Percentiles rank a stretch among this genome's conserved stretches.
These are phyloP conservation scores for Clarias magur DNA, from an alignment of 2,113 vertebrate species.

Conservation along the genomic window DNA sequence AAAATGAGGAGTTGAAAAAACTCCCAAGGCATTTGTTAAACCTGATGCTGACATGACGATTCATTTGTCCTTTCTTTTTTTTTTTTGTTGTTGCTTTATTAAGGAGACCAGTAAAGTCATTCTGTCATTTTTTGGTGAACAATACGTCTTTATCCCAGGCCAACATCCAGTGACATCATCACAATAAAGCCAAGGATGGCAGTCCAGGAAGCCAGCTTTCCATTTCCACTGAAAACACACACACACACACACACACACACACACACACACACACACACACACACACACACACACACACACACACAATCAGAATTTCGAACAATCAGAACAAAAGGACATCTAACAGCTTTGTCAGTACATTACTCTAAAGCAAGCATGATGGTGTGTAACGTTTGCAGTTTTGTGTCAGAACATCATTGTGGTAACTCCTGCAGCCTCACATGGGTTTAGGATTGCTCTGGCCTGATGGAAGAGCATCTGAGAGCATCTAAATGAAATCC, in stretches of 20 bases:
- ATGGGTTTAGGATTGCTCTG: background rate
- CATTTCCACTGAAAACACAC: conserved; percentile 82
- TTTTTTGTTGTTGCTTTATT: background rate
- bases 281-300: background rate
- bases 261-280: background rate
- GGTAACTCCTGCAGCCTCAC: background rate
- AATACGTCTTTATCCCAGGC: conserved; percentile 78
- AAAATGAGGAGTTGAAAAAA: conserved; percentile 4
- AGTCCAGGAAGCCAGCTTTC: conserved; percentile 91
- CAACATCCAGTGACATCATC: conserved; percentile 98
- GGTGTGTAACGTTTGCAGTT: background rate
- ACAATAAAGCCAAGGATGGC: conserved; percentile 91
- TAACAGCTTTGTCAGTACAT: background rate
- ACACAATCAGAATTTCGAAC: background rate
- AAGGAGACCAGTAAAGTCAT: background rate
- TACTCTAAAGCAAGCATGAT: background rate
- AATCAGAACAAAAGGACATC: background rate
- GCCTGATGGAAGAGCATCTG: background rate
- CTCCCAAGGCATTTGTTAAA: conserved; percentile 19
- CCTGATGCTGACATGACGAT: background rate
- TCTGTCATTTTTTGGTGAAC: background rate
- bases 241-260: conserved; percentile 4
- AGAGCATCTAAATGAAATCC: background rate
- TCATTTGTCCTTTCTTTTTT: conserved; percentile 55
- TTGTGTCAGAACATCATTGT: background rate